phyloP scores from a whole-genome alignment of 2,797 vertebrate genomes.

The Margarornis squamiger region DNA sequence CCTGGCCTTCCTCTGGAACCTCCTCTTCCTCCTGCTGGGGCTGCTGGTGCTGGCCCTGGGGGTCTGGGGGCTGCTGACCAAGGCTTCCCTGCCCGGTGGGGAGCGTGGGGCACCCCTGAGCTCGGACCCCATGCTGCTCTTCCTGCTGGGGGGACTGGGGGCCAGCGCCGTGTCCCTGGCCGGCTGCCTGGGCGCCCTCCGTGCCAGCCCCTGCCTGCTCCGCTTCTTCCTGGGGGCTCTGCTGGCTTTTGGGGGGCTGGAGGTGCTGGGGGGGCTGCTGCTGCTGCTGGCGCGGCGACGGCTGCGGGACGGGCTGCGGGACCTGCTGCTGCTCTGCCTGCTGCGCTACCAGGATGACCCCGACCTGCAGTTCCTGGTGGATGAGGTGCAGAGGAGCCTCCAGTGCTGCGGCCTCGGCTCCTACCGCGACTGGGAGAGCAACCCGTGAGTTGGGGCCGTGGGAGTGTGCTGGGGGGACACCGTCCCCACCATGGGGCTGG shows the following conservation, averaged over 20 bases:
- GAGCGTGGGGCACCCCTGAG: conserved; percentile 75
- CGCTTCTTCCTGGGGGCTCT: conserved; percentile 75
- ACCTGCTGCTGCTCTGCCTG: conserved; percentile 79
- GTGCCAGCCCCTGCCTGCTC: conserved; percentile 84
- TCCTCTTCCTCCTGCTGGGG: conserved; percentile 83
- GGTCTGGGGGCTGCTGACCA: conserved; percentile 88
- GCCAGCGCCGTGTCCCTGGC: conserved; percentile 80
- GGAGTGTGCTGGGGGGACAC: no score
- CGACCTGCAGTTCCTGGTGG: conserved; percentile 87
- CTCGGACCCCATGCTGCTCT: conserved; percentile 86
- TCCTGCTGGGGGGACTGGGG: conserved; percentile 76
- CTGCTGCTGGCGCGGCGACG: conserved; percentile 73
- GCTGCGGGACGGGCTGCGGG: conserved; percentile 75
- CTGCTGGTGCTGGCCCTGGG: conserved; percentile 79
- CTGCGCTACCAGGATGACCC: conserved; percentile 85
- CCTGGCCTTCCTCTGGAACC: conserved; percentile 81
- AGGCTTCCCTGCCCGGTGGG: conserved; percentile 75
- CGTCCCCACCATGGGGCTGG: accelerated
- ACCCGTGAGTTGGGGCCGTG: conserved; percentile 78
- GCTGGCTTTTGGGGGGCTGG: conserved; percentile 70
- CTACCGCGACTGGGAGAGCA: conserved; percentile 89
- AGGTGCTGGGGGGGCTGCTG: conserved; percentile 79
- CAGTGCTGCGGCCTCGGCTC: conserved; percentile 87
- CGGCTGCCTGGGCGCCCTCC: conserved; percentile 84
- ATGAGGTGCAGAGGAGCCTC: conserved; percentile 87